Evolutionary conservation across 1,140 invertebrate genomes (phyloP).

Genomic region (Berghia stephanieae): DNA sequence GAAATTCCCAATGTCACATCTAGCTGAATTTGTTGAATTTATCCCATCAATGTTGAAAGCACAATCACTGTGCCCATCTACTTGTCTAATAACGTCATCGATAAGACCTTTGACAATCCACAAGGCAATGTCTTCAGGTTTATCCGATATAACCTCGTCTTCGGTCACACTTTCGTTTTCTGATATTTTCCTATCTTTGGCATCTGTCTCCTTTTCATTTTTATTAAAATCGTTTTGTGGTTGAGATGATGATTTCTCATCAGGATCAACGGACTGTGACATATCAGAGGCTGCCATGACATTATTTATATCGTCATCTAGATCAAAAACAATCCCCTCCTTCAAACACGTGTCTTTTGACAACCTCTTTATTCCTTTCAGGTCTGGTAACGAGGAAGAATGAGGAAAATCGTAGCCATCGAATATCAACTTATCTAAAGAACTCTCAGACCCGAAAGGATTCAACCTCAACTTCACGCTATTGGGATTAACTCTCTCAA

Average conservation of each 20-base stretch:
- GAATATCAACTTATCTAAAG: slow-evolving; percentile 58
- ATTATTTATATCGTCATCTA: slow-evolving; percentile 43
- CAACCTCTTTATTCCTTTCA: slow-evolving; percentile 52
- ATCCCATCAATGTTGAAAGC: too few relatives aligned
- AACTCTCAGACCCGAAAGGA: slow-evolving; percentile 63
- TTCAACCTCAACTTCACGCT: slow-evolving; percentile 62
- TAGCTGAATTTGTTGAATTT: too few relatives aligned
- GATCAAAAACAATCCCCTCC: slow-evolving; percentile 64
- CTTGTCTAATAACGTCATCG: too few relatives aligned
- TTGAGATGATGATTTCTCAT: slow-evolving; percentile 33
- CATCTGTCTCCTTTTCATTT: slow-evolving; percentile 72
- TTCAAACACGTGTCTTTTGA: slow-evolving; percentile 62
- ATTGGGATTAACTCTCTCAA: slow-evolving; percentile 58
- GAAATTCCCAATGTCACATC: not conserved
- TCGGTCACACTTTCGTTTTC: too few relatives aligned
- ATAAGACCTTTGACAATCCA: slow-evolving; percentile 25
- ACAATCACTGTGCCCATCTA: too few relatives aligned
- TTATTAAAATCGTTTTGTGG: slow-evolving; percentile 71
- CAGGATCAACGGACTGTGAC: slow-evolving; percentile 38
- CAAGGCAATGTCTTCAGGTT: slow-evolving; percentile 16
- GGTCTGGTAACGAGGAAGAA: slow-evolving; percentile 36
- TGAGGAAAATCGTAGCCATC: slow-evolving; percentile 53
- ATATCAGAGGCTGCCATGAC: slow-evolving; percentile 35
- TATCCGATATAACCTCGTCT: too few relatives aligned
- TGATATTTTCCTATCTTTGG: too few relatives aligned